phyloP scores from a whole-genome alignment of 2,888 invertebrate species.

The Stenoptilia bipunctidactyla region DNA sequence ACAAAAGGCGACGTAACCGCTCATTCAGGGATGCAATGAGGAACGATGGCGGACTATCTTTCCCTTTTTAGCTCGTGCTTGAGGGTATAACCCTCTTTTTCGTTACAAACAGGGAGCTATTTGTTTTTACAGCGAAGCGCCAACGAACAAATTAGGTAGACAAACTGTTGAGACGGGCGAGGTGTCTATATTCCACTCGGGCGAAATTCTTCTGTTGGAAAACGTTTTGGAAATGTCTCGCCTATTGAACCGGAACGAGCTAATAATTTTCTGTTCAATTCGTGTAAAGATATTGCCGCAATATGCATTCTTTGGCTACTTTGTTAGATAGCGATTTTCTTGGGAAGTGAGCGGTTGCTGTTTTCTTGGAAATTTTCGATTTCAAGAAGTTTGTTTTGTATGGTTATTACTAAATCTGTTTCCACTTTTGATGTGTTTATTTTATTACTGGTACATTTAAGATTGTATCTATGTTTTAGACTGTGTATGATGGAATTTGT shows the following conservation, averaged over 20 bases:
- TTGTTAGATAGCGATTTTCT: no score
- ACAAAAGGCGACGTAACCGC: conserved; percentile 52
- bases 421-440: no score
- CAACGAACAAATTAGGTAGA: conserved; percentile 70
- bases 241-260: conserved; percentile 46
- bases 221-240: conserved; percentile 42
- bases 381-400: no score
- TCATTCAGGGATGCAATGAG: conserved; percentile 41
- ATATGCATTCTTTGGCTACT: not conserved
- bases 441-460: no score
- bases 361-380: no score
- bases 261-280: conserved; percentile 54
- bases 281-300: conserved; percentile 30
- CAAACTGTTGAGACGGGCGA: conserved; percentile 67
- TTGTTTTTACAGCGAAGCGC: conserved; percentile 67
- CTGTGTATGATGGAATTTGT: no score
- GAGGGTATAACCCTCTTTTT: conserved; percentile 47
- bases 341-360: no score
- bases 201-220: conserved; percentile 58
- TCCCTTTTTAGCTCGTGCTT: conserved; percentile 38
- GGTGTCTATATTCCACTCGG: conserved; percentile 61
- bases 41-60: conserved; percentile 41
- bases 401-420: no score
- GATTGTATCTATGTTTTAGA: no score
- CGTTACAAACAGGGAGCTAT: conserved; percentile 57